Evolutionary conservation across 1,140 invertebrate genomes (phyloP), one percentile per base, ranked within the genome.

Genomic region (Zaprionus ghesquierei): DNA sequence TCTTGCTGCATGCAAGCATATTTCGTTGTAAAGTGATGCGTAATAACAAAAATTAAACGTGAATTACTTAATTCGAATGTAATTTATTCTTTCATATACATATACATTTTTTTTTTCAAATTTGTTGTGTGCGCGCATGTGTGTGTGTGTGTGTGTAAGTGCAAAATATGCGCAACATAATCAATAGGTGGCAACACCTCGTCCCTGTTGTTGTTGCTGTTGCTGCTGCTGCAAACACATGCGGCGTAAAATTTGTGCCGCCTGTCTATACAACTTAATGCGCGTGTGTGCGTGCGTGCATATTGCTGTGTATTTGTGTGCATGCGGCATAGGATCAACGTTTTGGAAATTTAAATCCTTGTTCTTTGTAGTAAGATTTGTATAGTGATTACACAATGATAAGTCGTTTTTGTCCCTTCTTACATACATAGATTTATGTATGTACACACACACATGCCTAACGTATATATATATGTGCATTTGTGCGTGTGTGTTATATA

Each of bases 321-420:
- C 31, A 5, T 25, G 23, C 20, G 29, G 6, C 20, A 4, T 27
- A 72, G 63, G 69, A 72, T 72, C 46, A 72, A 60, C 38, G 69
- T 56, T 25, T 60, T 68, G 18, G 46, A 62, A n/a, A 3, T 31
- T n/a, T 53, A 18, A 44, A 8, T 65, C 53, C 69, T 58, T 65
- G 9, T 46, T 41, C 31, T 49, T 22, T 38, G n/a, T 27, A 59
- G 29, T 66, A 13, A 4, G 27, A 22, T 25, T 25, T 25, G n/a
- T n/a, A 31, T 55, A 15, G 2, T 41, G 76, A 85, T 82, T 82
- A 82, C 81, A 82, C 81, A 82, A 82, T 82, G 68, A 33, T 33
- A 60, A 58, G 49, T 51, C 6, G 20, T 15, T 51, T 25, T 51
- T 2, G 4, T 6, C 13, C 13, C 5, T 51, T 22, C 5, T 51